Conservation (phyloP, 2,113 vertebrate species). For the Furnarius figulus region DNA sequence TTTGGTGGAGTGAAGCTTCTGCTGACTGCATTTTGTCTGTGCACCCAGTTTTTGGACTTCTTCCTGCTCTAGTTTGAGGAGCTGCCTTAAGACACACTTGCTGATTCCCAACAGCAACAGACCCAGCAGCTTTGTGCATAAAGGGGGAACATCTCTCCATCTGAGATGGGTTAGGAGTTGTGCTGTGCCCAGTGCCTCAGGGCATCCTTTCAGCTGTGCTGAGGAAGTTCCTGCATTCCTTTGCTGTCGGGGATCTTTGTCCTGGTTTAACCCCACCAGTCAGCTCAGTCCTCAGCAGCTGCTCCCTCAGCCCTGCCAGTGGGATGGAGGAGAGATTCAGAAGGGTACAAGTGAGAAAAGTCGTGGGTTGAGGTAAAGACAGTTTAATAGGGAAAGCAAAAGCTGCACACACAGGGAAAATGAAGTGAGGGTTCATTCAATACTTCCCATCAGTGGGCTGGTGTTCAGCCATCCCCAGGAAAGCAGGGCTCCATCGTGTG, state of each 20-base stretch:
- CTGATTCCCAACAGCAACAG: neutral
- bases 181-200: neutral
- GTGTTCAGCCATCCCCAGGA: neutral
- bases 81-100: fast-evolving
- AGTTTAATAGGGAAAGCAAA: neutral
- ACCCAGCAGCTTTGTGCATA: neutral
- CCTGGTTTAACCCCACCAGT: neutral
- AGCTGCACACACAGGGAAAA: fast-evolving
- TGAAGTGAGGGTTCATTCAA: neutral
- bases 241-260: neutral
- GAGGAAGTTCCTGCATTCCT: neutral
- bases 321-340: neutral
- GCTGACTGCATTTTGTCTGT: neutral
- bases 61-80: neutral
- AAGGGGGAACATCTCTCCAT: neutral
- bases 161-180: neutral
- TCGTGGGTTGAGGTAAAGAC: neutral
- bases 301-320: neutral
- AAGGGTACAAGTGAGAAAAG: neutral
- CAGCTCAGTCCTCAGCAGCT: neutral
- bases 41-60: neutral
- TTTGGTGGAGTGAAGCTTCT: neutral
- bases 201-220: neutral
- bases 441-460: neutral
- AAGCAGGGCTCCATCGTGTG: neutral